A percentile compares a stretch with the other conserved stretches of the same genome.
Evolutionary conservation across 2,888 invertebrate genomes (phyloP).

Genomic region (Zele albiditarsus): DNA sequence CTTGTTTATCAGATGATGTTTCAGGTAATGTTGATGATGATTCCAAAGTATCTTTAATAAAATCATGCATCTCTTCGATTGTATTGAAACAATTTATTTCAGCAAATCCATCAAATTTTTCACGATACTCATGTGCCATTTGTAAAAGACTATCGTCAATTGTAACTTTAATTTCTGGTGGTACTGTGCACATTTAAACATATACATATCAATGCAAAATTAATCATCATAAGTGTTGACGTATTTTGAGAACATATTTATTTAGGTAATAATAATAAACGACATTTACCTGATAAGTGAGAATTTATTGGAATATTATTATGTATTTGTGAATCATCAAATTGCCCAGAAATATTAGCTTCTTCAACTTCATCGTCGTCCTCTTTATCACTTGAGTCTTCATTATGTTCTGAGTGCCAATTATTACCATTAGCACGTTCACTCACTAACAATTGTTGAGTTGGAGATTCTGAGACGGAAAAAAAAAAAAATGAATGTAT

Average conservation of each 20-base stretch:
- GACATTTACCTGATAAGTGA: slow-evolving; percentile 10
- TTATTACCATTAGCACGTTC: slow-evolving; percentile 37
- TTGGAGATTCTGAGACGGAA: slow-evolving; percentile 25
- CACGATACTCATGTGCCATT: slow-evolving; percentile 51
- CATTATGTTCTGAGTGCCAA: slow-evolving; percentile 39
- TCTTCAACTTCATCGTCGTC: slow-evolving; percentile 46
- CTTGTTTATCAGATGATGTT: slow-evolving; percentile 41
- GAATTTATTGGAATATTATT: slow-evolving; percentile 6
- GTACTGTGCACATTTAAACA: slow-evolving; percentile 17
- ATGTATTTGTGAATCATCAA: neutral
- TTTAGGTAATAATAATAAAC: neutral
- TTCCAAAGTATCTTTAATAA: slow-evolving; percentile 48
- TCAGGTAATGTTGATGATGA: slow-evolving; percentile 13
- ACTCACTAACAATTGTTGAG: slow-evolving; percentile 38
- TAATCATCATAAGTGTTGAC: no score
- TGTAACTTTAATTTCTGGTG: slow-evolving; percentile 40
- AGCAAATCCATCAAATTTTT: slow-evolving; percentile 52
- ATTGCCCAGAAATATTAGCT: slow-evolving; percentile 6
- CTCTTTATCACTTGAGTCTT: slow-evolving; percentile 48
- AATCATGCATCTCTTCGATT: slow-evolving; percentile 53
- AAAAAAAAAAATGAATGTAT: slow-evolving; percentile 1
- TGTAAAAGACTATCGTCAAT: slow-evolving; percentile 34
- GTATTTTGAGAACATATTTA: no score
- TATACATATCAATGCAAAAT: neutral
- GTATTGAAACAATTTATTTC: slow-evolving; percentile 50